Evolutionary conservation across 2,888 invertebrate species (phyloP), one percentile per base, ranked within the genome.

Genomic region (Plemyria rubiginata): DNA sequence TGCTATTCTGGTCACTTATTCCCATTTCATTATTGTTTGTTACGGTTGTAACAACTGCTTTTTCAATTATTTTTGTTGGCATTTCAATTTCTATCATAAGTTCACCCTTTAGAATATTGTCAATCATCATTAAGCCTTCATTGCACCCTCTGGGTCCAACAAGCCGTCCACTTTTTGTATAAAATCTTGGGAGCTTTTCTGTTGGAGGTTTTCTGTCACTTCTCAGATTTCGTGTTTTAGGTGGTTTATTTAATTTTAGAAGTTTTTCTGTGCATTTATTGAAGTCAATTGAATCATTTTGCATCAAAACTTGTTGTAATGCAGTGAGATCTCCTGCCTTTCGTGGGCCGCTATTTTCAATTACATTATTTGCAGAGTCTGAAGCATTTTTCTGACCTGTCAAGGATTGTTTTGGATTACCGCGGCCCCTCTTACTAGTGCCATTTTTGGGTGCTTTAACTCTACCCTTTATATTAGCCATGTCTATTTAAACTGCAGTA

Each of bases 1-100:
- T 73, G 56, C 72, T 75, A 69, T 87, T 90, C 71, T 87, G 81
- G 62, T 88, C 75, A 69, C 76, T 82, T 62, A 85, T 76, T 69
- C 80, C 86, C 78, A 85, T 78, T 80, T 90, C 84, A 86, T 93
- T 87, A 80, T 94, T 94, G 83, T 94, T 93, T 68, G 83, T 77
- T 15, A 73, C 70, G 36, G 70, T 71, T 60, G 62, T 63, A 32
- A 68, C 48, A 51, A 64, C 49, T 66, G 57, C 15, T 54, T 62
- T 57, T 54, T 58, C 40, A 40, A 46, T 53, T 11, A 54, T 61
- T 32, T 65, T 67, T 22, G 54, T 41, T 41, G 67, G 28, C 59
- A 67, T 72, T 51, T 66, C 72, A 13, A 82, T 81, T 50, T 77
- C 70, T 66, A 88, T 88, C 74, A 85, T 74, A 9, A 92, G 78